Evolutionary conservation across 2,113 vertebrate species (phyloP), one percentile per base, ranked within the genome.

Genomic region (Stictonetta naevosa): DNA sequence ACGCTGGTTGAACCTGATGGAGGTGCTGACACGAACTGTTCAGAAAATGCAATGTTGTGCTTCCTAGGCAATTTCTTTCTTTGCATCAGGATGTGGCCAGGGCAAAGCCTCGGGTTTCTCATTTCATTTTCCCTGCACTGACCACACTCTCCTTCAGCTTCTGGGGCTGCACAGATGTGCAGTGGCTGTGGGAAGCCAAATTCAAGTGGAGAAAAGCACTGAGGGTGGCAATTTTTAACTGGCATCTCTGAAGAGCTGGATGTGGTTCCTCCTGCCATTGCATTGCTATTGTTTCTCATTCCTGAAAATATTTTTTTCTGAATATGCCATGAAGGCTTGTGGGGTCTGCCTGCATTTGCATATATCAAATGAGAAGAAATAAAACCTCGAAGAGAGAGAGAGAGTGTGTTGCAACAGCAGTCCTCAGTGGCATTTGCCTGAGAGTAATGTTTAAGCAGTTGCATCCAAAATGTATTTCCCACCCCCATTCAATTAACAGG

Each of bases 391-490:
- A 81, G 40, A 60, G 67, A 79, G 80, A 75, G 63, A 76, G 25
- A 22, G 76, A 64, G 16, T 7, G 44, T 8, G 62, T 40, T 62
- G 78, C 64, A 85, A 58, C 94, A 48, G 46, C 53, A 87, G 28
- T 40, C 62, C 59, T 88, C 33, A 33, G 53, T 36, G 18, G 83
- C 52, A 13, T 56, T 86, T 0, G 0, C 63, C 60, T 88, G 55
- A 66, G 87, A 90, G 80, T 50, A 81, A 87, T 92, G 66, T 92
- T 96, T 75, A 68, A 79, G 86, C 44, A 69, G 88, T 48, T 88
- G 73, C 91, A 90, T 89, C 88, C 68, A 44, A 93, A 94, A 96
- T 92, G n/a, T n/a, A 36, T 92, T 96, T 89, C 68, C 84, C 84
- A 86, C 79, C 76, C 84, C 82, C 69, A 13, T 86, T 76, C 92